These are phyloP conservation scores for Steatornis caripensis DNA, from an alignment of 2,113 vertebrate genomes.

Conservation along the genomic window DNA sequence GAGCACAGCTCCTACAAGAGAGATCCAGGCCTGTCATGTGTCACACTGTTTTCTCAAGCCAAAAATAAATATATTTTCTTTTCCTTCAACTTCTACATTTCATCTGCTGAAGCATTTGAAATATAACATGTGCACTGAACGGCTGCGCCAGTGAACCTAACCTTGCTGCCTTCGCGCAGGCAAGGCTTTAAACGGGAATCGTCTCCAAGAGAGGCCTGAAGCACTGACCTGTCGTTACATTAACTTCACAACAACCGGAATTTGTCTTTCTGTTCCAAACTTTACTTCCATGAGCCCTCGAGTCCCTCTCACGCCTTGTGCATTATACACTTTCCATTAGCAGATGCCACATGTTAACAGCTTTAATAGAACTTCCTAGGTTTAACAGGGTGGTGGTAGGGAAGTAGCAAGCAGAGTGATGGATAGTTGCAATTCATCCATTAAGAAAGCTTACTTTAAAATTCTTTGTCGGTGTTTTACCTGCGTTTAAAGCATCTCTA, in stretches of 20 bases:
- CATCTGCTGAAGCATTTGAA: neutral
- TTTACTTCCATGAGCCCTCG: neutral
- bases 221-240: neutral
- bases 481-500: constrained; percentile 60
- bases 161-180: neutral
- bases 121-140: accelerated
- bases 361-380: constrained; percentile 43
- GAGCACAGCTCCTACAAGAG: neutral
- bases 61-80: neutral
- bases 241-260: neutral
- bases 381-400: constrained; percentile 39
- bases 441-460: constrained; percentile 55
- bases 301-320: constrained; percentile 46
- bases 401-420: constrained; percentile 45
- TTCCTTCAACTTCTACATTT: neutral
- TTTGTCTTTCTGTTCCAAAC: neutral
- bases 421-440: constrained; percentile 63
- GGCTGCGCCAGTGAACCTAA: accelerated
- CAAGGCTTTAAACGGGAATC: neutral
- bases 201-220: neutral
- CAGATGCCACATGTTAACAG: constrained; percentile 53
- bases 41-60: constrained; percentile 27
- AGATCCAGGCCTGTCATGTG: constrained; percentile 24
- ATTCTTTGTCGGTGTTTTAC: constrained; percentile 47
- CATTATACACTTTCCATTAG: constrained; percentile 36